Percentiles rank a stretch among this genome's conserved stretches.
Evolutionary conservation across 2,113 vertebrate genomes (phyloP).

Genomic region (Seriola quinqueradiata): DNA sequence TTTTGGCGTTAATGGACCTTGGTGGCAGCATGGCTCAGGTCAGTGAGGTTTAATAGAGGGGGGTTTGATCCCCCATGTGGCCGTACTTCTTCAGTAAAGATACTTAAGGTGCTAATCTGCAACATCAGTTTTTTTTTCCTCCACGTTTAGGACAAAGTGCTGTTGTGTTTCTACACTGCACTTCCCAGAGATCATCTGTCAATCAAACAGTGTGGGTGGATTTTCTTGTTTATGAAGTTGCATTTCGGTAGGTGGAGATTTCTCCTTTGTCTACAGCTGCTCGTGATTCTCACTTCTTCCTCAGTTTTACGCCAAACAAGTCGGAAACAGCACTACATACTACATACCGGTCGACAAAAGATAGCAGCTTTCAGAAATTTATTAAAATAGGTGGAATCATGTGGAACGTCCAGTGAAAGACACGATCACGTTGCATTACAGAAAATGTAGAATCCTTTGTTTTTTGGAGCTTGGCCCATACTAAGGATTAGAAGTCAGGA

Average conservation of each 20-base stretch:
- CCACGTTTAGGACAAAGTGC: not conserved
- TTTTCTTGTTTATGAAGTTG: constrained; percentile 36
- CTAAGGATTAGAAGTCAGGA: not conserved
- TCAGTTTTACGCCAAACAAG: not conserved
- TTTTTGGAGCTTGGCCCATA: not conserved
- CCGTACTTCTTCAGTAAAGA: constrained; percentile 8
- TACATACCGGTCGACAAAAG: not conserved
- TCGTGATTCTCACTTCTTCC: not conserved
- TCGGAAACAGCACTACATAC: not conserved
- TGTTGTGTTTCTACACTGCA: constrained; percentile 7
- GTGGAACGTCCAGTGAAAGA: not conserved
- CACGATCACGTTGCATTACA: not conserved
- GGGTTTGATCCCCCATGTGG: constrained; percentile 38
- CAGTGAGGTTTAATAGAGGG: constrained; percentile 11
- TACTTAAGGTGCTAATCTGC: constrained; percentile 36
- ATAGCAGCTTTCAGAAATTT: not conserved
- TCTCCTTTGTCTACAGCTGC: not conserved
- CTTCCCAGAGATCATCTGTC: constrained; percentile 26
- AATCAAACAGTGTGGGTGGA: not conserved
- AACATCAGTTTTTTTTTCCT: constrained; percentile 2
- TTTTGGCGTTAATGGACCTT: constrained; percentile 57
- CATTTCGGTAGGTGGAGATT: constrained; percentile 2
- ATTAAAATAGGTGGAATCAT: no score
- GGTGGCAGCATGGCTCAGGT: constrained; percentile 15
- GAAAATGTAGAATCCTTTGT: not conserved